Conservation (phyloP, 1,140 invertebrate genomes). For the Venturia canescens region DNA sequence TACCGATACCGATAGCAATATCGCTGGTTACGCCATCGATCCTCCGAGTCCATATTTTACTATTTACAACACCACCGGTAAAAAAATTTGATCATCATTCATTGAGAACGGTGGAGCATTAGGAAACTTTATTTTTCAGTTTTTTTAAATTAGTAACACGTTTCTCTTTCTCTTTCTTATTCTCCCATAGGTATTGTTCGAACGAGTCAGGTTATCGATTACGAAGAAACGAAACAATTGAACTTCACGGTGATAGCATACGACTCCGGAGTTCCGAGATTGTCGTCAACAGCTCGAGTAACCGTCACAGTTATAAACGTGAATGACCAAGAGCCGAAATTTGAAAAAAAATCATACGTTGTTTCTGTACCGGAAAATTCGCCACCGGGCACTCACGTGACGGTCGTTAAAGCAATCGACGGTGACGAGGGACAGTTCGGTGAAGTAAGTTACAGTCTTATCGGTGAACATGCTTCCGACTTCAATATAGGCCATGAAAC, state of each 20-base stretch:
- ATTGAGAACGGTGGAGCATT: not conserved
- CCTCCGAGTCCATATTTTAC: slow-evolving; percentile 86
- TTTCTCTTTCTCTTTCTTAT: too few relatives aligned
- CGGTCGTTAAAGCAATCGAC: slow-evolving; percentile 85
- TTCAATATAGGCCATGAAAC: slow-evolving; percentile 84
- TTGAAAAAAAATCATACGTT: slow-evolving; percentile 83
- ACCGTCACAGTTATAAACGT: slow-evolving; percentile 88
- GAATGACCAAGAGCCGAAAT: slow-evolving; percentile 92
- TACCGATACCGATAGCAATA: slow-evolving; percentile 89
- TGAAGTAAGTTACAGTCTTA: slow-evolving; percentile 85
- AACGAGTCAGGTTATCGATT: slow-evolving; percentile 88
- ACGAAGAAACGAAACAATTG: slow-evolving; percentile 85
- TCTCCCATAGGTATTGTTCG: slow-evolving; percentile 83
- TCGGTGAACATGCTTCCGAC: slow-evolving; percentile 83
- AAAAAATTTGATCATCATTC: not conserved
- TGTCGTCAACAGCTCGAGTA: slow-evolving; percentile 85
- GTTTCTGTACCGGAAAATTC: slow-evolving; percentile 87
- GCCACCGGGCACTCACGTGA: slow-evolving; percentile 81
- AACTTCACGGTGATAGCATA: slow-evolving; percentile 89
- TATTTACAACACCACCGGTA: slow-evolving; percentile 85
- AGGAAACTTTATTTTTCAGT: too few relatives aligned
- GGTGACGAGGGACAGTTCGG: slow-evolving; percentile 86
- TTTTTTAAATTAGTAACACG: too few relatives aligned
- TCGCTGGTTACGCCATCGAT: slow-evolving; percentile 85
- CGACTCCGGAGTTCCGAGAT: slow-evolving; percentile 90